Conservation (phyloP, 2,797 vertebrate genomes). For the Poecilia gillii region DNA sequence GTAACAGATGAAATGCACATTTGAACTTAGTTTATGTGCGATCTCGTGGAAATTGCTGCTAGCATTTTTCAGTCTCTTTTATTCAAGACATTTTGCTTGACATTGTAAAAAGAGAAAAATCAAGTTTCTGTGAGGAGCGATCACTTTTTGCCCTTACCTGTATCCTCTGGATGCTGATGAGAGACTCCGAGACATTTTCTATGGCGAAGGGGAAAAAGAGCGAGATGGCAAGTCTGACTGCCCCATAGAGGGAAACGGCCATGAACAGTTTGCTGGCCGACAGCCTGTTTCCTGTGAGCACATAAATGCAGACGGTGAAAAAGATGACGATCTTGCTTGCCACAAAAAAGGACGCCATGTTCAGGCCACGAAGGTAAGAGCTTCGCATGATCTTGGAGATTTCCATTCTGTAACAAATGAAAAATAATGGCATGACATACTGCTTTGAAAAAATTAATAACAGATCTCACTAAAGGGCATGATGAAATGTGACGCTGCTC, state of each 20-base stretch:
- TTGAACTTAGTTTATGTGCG: not conserved
- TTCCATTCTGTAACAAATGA: slow-evolving; percentile 84
- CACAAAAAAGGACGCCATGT: slow-evolving; percentile 93
- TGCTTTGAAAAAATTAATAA: not conserved
- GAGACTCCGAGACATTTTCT: slow-evolving; percentile 87
- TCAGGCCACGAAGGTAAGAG: slow-evolving; percentile 93
- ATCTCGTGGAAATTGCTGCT: not conserved
- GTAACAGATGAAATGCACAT: not conserved
- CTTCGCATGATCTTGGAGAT: slow-evolving; percentile 91
- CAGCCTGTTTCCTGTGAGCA: slow-evolving; percentile 86
- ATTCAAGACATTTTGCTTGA: not conserved
- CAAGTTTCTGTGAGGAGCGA: not conserved
- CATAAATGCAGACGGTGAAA: slow-evolving; percentile 89
- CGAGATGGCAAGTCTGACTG: slow-evolving; percentile 90
- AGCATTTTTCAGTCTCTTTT: not conserved
- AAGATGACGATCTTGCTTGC: slow-evolving; percentile 94
- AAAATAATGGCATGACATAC: slow-evolving; percentile 11
- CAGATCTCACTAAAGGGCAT: not conserved
- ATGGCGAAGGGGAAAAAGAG: slow-evolving; percentile 93
- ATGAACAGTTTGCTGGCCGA: slow-evolving; percentile 91
- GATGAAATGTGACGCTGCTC: not conserved
- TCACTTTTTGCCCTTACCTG: slow-evolving; percentile 79
- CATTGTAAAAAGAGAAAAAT: not conserved
- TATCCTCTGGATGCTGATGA: slow-evolving; percentile 91
- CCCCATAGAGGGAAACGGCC: slow-evolving; percentile 88